phyloP scores from a whole-genome alignment of 2,888 invertebrate genomes.

The Temnothorax rugatulus region DNA sequence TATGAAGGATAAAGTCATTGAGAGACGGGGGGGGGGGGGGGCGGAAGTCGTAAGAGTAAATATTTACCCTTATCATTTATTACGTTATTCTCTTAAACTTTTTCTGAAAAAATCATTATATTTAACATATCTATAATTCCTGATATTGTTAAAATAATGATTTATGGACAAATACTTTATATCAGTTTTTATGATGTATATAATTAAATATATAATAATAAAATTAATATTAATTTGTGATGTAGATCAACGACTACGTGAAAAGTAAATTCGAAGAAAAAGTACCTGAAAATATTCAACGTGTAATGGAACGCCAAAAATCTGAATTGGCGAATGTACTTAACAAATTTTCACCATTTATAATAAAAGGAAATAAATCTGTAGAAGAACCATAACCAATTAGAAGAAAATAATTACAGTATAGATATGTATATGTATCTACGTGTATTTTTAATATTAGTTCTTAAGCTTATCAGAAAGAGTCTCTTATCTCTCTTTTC shows the following conservation, averaged over 20 bases:
- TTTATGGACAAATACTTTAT: neutral
- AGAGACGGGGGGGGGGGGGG: too few relatives aligned
- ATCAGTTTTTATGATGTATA: neutral
- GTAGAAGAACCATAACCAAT: neutral
- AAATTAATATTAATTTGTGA: neutral
- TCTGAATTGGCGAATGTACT: neutral
- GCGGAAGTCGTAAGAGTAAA: too few relatives aligned
- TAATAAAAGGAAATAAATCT: neutral
- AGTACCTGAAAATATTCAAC: neutral
- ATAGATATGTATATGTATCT: neutral
- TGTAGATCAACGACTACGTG: neutral
- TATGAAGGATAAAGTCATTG: too few relatives aligned
- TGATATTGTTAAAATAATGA: neutral
- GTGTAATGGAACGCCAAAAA: too few relatives aligned
- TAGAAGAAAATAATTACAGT: neutral
- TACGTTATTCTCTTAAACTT: neutral
- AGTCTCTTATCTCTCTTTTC: neutral
- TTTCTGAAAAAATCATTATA: neutral
- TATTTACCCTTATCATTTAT: too few relatives aligned
- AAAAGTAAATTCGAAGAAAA: neutral
- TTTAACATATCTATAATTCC: too few relatives aligned
- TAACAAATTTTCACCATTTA: neutral
- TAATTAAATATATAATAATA: neutral
- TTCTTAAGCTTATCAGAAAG: neutral
- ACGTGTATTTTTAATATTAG: conserved; percentile 1